Conservation (phyloP, 2,797 vertebrate genomes). For the Sparus aurata region DNA sequence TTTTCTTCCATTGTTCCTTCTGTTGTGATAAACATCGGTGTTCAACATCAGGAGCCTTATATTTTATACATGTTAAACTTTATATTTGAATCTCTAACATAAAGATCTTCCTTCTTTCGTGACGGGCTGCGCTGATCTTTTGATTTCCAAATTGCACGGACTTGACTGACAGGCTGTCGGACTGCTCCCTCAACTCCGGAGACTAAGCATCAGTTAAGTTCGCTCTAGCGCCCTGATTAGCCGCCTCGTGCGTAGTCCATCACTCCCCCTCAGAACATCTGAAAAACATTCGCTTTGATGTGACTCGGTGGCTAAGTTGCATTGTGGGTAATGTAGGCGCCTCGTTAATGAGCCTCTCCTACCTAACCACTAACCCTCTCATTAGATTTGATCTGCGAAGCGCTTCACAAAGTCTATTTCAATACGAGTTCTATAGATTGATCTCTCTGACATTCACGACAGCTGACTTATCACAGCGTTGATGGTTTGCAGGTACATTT, state of each 20-base stretch:
- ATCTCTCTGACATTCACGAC: too few species aligned
- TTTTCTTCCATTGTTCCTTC: not conserved
- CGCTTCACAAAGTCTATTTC: too few species aligned
- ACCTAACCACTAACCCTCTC: too few species aligned
- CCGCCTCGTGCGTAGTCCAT: conserved; percentile 2
- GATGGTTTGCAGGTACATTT: too few species aligned
- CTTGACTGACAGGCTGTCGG: conserved; percentile 40
- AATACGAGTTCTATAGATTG: too few species aligned
- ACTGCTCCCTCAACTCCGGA: conserved; percentile 3
- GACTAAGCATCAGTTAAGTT: conserved; percentile 5
- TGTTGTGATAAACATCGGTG: not conserved
- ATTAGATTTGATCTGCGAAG: too few species aligned
- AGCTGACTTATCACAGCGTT: too few species aligned
- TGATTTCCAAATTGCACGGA: conserved; percentile 21
- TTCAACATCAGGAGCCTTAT: not conserved
- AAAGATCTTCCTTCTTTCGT: not conserved
- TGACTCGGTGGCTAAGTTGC: too few species aligned
- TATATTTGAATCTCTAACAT: not conserved
- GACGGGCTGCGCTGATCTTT: not conserved
- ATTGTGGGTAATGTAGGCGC: too few species aligned
- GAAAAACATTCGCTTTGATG: not conserved
- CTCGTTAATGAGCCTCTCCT: too few species aligned
- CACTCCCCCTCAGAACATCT: conserved; percentile 2
- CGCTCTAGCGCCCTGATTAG: conserved; percentile 11
- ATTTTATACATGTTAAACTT: not conserved